Evolutionary conservation across 2,888 invertebrate genomes (phyloP).

Genomic region (Sesia apiformis): DNA sequence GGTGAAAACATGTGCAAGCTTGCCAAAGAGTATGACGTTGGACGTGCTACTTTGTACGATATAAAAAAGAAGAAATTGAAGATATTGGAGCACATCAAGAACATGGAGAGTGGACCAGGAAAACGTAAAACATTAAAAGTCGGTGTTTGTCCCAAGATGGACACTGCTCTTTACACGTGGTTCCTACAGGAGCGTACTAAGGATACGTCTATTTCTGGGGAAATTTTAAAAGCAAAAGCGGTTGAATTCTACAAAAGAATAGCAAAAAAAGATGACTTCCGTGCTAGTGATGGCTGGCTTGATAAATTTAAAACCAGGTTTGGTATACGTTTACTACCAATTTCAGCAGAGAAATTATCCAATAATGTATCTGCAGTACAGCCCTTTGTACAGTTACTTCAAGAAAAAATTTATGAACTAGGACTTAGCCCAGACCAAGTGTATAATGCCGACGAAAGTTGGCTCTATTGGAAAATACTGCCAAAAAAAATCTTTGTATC

Average conservation of each 20-base stretch:
- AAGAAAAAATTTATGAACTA: slow-evolving; percentile 18
- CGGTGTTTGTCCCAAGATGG: slow-evolving; percentile 20
- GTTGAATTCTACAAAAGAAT: slow-evolving; percentile 21
- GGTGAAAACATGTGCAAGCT: slow-evolving; percentile 19
- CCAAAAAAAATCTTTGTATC: slow-evolving; percentile 18
- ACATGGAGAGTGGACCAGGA: slow-evolving; percentile 17
- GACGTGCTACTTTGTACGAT: slow-evolving; percentile 19
- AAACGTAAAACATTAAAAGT: slow-evolving; percentile 21
- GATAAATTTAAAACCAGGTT: slow-evolving; percentile 27
- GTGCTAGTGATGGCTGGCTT: slow-evolving; percentile 25
- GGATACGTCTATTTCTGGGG: slow-evolving; percentile 21
- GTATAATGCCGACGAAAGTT: slow-evolving; percentile 19
- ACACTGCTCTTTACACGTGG: slow-evolving; percentile 21
- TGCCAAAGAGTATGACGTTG: slow-evolving; percentile 16
- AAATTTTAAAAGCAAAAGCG: slow-evolving; percentile 21
- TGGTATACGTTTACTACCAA: slow-evolving; percentile 18
- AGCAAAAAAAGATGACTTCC: slow-evolving; percentile 23
- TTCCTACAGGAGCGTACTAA: slow-evolving; percentile 18
- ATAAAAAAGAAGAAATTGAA: slow-evolving; percentile 18
- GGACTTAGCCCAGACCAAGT: slow-evolving; percentile 18
- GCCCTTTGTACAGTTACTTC: slow-evolving; percentile 17
- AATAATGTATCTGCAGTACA: slow-evolving; percentile 17
- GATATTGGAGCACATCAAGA: slow-evolving; percentile 16
- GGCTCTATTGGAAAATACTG: slow-evolving; percentile 15
- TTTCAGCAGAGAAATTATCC: slow-evolving; percentile 23